phyloP scores from a whole-genome alignment of 2,113 vertebrate genomes.

The Dendrocopos noguchii region DNA sequence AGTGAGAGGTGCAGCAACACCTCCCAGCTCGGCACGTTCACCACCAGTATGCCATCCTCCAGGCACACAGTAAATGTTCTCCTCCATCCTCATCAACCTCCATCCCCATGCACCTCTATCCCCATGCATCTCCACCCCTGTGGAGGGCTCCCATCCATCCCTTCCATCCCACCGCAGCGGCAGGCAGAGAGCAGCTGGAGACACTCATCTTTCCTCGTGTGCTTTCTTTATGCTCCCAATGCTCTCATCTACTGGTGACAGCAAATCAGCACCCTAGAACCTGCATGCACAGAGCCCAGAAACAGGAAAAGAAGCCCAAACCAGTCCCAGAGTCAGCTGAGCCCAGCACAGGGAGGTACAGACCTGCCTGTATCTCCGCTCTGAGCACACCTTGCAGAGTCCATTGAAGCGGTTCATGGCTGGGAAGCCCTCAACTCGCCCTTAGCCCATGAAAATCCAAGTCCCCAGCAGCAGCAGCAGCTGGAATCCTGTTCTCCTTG shows the following conservation, averaged over 20 bases:
- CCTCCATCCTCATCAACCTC: not conserved
- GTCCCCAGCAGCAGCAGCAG: constrained; percentile 51
- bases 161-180: not conserved
- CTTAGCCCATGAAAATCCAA: constrained; percentile 71
- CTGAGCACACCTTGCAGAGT: constrained; percentile 89
- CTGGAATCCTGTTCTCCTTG: not conserved
- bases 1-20: not conserved
- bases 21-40: not conserved
- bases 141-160: no score
- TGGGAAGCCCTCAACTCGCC: not conserved
- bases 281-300: constrained; percentile 2
- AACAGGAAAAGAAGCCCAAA: not conserved
- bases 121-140: no score
- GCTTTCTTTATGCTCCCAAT: not conserved
- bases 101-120: no score
- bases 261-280: not conserved
- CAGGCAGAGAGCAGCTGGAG: not conserved
- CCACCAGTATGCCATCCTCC: fast-evolving
- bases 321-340: fast-evolving
- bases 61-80: not conserved
- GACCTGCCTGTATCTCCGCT: constrained; percentile 88
- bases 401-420: constrained; percentile 89
- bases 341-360: constrained; percentile 7
- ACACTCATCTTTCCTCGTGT: no score
- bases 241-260: fast-evolving